Percentiles rank a stretch among this genome's conserved stretches.
phyloP scores from a whole-genome alignment of 2,113 vertebrate genomes.

The Syrrhaptes paradoxus region DNA sequence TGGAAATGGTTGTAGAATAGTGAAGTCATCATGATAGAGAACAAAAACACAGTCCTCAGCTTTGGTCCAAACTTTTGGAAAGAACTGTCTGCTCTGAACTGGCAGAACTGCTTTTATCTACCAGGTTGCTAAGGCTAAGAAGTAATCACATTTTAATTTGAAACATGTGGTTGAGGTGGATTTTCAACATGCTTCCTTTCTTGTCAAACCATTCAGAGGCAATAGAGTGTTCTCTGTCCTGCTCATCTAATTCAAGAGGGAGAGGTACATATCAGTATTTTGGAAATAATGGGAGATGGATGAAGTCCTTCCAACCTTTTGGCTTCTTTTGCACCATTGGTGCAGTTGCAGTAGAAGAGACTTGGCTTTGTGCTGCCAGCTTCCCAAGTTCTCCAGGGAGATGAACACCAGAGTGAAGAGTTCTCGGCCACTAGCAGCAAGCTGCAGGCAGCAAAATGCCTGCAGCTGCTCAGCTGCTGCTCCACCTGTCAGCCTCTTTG shows the following conservation, averaged over 20 bases:
- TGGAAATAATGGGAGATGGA: background rate
- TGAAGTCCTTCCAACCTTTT: background rate
- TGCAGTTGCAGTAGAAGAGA: background rate
- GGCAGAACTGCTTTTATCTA: background rate
- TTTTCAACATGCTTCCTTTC: background rate
- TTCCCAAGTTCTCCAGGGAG: background rate
- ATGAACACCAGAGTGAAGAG: background rate
- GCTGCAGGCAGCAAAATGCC: slow-evolving; percentile 50
- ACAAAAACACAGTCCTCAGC: background rate
- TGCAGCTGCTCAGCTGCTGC: slow-evolving; percentile 63
- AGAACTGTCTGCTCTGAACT: background rate
- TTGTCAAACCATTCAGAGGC: background rate
- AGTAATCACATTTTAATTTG: background rate
- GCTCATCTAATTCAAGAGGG: background rate
- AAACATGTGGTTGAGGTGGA: background rate
- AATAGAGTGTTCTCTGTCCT: background rate
- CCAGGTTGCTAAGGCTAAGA: background rate
- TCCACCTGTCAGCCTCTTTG: slow-evolving; percentile 53
- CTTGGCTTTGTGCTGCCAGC: background rate
- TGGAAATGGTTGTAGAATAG: background rate
- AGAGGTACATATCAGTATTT: background rate
- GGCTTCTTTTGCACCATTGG: background rate
- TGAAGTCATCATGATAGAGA: background rate
- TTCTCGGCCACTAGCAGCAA: background rate
- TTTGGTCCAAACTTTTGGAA: background rate